phyloP scores from a whole-genome alignment of 2,888 invertebrate genomes.

The Mythimna ferrago region DNA sequence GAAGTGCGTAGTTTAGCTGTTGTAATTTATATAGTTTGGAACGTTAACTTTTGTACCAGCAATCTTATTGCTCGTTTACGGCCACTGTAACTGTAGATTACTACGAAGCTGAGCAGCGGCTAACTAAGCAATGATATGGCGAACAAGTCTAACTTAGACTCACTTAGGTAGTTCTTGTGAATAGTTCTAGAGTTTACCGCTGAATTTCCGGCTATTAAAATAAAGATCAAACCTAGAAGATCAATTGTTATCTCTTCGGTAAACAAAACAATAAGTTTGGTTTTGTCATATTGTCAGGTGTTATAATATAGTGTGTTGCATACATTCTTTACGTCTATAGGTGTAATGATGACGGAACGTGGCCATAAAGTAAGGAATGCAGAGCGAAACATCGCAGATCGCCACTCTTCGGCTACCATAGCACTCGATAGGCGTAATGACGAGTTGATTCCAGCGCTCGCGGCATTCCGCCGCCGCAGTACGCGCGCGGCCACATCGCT shows the following conservation, averaged over 20 bases:
- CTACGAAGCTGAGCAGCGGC: neutral
- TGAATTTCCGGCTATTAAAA: neutral
- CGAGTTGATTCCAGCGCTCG: constrained; percentile 62
- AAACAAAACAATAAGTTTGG: constrained; percentile 2
- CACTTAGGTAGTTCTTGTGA: neutral
- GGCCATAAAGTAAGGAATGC: constrained; percentile 65
- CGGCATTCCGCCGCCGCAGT: constrained; percentile 62
- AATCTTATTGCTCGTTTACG: constrained; percentile 27
- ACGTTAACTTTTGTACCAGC: constrained; percentile 15
- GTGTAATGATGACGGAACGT: constrained; percentile 62
- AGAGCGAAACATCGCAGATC: constrained; percentile 60
- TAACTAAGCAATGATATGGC: constrained; percentile 7
- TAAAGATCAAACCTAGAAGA: neutral
- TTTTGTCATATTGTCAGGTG: constrained; percentile 14
- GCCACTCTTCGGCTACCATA: constrained; percentile 57
- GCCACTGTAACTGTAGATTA: constrained; percentile 8
- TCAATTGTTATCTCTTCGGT: neutral
- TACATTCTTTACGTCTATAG: constrained; percentile 35
- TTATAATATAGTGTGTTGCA: constrained; percentile 20
- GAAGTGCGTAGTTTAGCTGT: constrained; percentile 2
- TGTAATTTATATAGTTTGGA: constrained; percentile 22
- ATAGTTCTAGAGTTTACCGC: neutral
- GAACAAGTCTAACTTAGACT: neutral
- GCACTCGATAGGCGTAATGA: constrained; percentile 63
- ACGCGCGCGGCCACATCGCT: constrained; percentile 43